Base-by-base conservation (phyloP, 2,797 vertebrate genomes). In the Rhodeus uyekii region DNA sequence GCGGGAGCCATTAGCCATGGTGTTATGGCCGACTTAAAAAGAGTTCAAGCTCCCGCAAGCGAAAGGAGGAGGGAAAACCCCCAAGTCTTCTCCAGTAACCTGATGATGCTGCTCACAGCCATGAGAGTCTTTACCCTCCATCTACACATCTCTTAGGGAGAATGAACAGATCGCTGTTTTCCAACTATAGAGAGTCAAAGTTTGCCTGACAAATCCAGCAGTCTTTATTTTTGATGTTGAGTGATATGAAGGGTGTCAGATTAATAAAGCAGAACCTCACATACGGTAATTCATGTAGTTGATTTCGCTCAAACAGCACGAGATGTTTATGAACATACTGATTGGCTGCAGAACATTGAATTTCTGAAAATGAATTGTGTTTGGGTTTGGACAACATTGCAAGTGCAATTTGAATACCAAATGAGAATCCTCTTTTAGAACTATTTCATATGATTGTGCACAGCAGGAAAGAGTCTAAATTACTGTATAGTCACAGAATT, bases 1-100 rank as follows among this genome's bases (percentile, higher is more conserved):
- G 94, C 92, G 84, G 95, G 94, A 92, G 93, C 91, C 93, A 95
- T 95, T 95, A 95, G 94, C 93, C 94, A 95, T 95, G 95, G 93
- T 95, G 93, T 92, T 92, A 91, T 95, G 94, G 94, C 93, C 93
- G 92, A 94, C 95, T 93, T 95, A 92, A 95, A 95, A 95, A 93
- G 88, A 84, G 83, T 90, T 90, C 92, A 91, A 93, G 92, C 91
- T 89, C 87, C 80, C 86, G 88, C 81, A 77, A 85, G 50, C 65
- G 38, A 69, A 42, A 77, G 84, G 84, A 76, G 81, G 86, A 86
- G 77, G 73, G 64, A 68, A 78, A 84, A 68, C 71, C 80, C 86
- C 82, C 68, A 42, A 75, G 73, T 76, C 68, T 46, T 76, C 53
- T 60, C 60, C 29, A 22, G 84, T 46, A 87, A 77, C 73, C 68